Conservation (phyloP, 2,113 vertebrate species). For the Anser cygnoides region DNA sequence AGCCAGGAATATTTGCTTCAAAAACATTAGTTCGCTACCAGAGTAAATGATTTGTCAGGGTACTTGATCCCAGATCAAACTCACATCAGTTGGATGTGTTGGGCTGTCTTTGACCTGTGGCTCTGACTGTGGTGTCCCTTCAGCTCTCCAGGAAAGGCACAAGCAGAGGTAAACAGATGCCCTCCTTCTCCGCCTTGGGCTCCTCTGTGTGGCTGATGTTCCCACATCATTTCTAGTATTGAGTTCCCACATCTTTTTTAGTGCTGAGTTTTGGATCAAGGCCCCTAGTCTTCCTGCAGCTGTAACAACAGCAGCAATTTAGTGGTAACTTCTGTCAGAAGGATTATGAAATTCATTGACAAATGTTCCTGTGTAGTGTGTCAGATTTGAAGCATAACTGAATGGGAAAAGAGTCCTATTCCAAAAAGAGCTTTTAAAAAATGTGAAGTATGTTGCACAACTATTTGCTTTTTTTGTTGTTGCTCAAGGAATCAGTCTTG, state of each 20-base stretch:
- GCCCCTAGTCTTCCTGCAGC: constrained; percentile 55
- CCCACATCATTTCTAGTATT: constrained; percentile 16
- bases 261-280: constrained; percentile 48
- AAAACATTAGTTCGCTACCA: background rate
- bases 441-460: background rate
- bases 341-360: constrained; percentile 61
- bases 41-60: background rate
- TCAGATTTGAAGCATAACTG: constrained; percentile 20
- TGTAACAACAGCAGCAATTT: constrained; percentile 68
- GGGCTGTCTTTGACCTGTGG: background rate
- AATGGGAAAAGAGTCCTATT: constrained; percentile 2
- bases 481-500: background rate
- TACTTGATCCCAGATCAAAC: background rate
- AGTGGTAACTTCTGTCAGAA: constrained; percentile 63
- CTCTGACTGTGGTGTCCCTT: background rate
- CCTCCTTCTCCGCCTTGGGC: background rate
- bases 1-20: background rate
- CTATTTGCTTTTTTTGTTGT: background rate
- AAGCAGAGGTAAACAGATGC: background rate
- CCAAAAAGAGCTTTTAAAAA: background rate
- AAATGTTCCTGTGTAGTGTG: constrained; percentile 28
- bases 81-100: background rate
- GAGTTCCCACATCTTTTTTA: constrained; percentile 56
- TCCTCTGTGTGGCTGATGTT: background rate
- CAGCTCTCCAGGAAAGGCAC: background rate